A percentile compares a stretch with the other conserved stretches of the same genome.
Evolutionary conservation across 2,113 vertebrate genomes (phyloP).

Genomic region (Oryzias melastigma): DNA sequence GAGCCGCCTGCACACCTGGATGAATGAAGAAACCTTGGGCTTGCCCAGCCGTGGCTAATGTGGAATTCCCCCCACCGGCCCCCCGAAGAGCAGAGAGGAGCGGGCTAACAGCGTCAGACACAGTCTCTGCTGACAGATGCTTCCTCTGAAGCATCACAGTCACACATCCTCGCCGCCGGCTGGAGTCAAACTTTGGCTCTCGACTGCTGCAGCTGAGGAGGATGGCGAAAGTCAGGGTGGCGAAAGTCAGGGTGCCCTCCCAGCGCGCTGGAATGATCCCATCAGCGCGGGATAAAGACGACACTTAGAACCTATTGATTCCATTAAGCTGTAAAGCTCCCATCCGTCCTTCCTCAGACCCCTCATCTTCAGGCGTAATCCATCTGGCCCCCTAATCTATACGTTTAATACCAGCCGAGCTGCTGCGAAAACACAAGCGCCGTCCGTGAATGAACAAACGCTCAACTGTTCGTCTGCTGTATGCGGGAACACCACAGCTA

Average conservation of each 20-base stretch:
- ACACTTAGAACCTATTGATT: conserved; percentile 76
- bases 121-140: conserved; percentile 59
- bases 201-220: background rate
- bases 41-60: conserved; percentile 82
- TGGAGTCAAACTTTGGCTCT: no score
- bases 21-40: conserved; percentile 53
- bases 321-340: conserved; percentile 69
- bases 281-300: conserved; percentile 69
- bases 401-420: conserved; percentile 60
- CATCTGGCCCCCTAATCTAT: conserved; percentile 62
- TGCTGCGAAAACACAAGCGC: conserved; percentile 39
- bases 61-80: conserved; percentile 80
- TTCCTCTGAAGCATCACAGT: conserved; percentile 40
- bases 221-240: no score
- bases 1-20: conserved; percentile 75
- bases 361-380: conserved; percentile 72
- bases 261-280: conserved; percentile 72
- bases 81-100: conserved; percentile 71
- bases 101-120: conserved; percentile 69
- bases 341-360: conserved; percentile 71
- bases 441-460: conserved; percentile 57
- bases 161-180: no score
- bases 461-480: conserved; percentile 29
- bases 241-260: conserved; percentile 63
- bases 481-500: no score